Percentiles rank a stretch among this genome's conserved stretches.
Conservation (phyloP, 2,888 invertebrate genomes). For the Platycheirus albimanus region DNA sequence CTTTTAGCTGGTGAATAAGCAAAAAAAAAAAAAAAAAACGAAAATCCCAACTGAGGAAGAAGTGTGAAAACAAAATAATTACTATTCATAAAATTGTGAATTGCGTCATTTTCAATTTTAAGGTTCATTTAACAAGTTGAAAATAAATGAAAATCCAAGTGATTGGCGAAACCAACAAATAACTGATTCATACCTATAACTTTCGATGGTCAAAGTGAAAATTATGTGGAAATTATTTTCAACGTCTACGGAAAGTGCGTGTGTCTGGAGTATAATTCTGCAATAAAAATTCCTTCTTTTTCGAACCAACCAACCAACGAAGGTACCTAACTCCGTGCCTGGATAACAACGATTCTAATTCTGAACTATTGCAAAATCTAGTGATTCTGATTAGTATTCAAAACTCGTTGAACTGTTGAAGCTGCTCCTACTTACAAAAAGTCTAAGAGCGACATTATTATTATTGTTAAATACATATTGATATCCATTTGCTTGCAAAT, state of each 20-base stretch:
- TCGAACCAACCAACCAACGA: conserved; percentile 10
- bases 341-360: conserved; percentile 33
- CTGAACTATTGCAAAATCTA: conserved; percentile 36
- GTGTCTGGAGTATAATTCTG: neutral
- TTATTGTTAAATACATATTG: conserved; percentile 39
- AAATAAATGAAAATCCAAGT: conserved; percentile 1
- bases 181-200: conserved; percentile 35
- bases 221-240: conserved; percentile 36
- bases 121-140: conserved; percentile 41
- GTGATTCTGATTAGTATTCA: conserved; percentile 68
- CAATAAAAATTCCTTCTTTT: conserved; percentile 44
- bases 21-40: neutral
- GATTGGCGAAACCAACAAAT: conserved; percentile 14
- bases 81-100: conserved; percentile 56
- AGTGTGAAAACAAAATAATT: conserved; percentile 48
- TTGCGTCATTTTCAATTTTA: conserved; percentile 69
- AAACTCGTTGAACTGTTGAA: conserved; percentile 31
- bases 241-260: conserved; percentile 8
- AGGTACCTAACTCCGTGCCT: conserved; percentile 12
- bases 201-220: conserved; percentile 40
- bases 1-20: conserved; percentile 57
- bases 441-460: conserved; percentile 45
- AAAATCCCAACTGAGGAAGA: conserved; percentile 24
- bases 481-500: conserved; percentile 49
- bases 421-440: conserved; percentile 27